Base-by-base conservation (phyloP, 2,888 invertebrate genomes). In the Drosophila neotestacea region DNA sequence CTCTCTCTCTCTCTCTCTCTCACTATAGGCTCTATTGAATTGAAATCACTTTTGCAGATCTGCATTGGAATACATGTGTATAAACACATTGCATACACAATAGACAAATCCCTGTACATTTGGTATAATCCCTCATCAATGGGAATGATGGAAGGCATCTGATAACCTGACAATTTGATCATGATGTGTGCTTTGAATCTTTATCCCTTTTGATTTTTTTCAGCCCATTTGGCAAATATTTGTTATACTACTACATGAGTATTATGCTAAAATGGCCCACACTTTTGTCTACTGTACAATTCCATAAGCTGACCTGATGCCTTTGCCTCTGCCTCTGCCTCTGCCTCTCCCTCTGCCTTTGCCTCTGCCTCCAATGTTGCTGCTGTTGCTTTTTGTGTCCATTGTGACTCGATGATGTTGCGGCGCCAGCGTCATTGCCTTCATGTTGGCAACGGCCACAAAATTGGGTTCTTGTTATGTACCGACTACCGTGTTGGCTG, bases 381-480 rank as follows among this genome's bases (percentile, higher is more conserved):
- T 32, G 30, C n/a, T 66, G 39, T 34, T 38, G 46, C 34, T 41
- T 56, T 70, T 60, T 62, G 52, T 41, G 55, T 70, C 78, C 74
- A 74, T 71, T 74, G 65, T 74, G 62, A 65, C 52, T 56, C 51
- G 56, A 16, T 68, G 68, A 52, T 68, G 62, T 48, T 59, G 42
- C 61, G 67, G 66, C 63, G 63, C 66, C 71, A 76, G 16, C 70
- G 48, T 50, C 73, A 73, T 62, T 61, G 58, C 58, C 47, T 58
- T 60, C 54, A 30, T 59, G 58, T 70, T 73, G 77, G 51, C 77
- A 70, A 61, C 48, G 54, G 82, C 79, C 82, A 84, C 82, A 77
- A 82, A 82, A 85, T 82, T 82, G 85, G 79, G 79, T 73, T 72
- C 72, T 69, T 71, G 71, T 61, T 82, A 69, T 72, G 71, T 73